Evolutionary conservation across 2,797 vertebrate species (phyloP).

Genomic region (Microctenopoma lineatum): DNA sequence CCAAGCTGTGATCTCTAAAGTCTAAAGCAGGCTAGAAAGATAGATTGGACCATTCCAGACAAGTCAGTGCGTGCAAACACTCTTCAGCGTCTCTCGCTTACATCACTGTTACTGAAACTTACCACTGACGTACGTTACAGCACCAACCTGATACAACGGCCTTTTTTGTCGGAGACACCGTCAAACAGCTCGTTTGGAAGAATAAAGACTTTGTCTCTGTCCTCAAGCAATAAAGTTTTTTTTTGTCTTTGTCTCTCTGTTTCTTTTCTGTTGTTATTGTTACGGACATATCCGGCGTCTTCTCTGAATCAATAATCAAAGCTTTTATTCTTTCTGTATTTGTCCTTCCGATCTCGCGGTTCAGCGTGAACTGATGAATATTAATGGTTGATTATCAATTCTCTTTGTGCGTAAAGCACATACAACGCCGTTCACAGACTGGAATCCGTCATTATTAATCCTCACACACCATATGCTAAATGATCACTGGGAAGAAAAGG

Average conservation of each 20-base stretch:
- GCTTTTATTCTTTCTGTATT: slow-evolving; percentile 53
- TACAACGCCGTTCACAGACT: slow-evolving; percentile 55
- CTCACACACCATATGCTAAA: slow-evolving; percentile 52
- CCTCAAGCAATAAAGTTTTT: slow-evolving; percentile 26
- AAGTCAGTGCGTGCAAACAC: slow-evolving; percentile 16
- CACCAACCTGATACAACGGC: slow-evolving; percentile 37
- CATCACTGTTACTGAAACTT: slow-evolving; percentile 17
- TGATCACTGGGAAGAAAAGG: slow-evolving; percentile 47
- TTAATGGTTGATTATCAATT: slow-evolving; percentile 80
- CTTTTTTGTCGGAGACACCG: slow-evolving; percentile 57
- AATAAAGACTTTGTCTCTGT: slow-evolving; percentile 55
- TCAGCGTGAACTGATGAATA: slow-evolving; percentile 75
- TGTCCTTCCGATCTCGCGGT: slow-evolving; percentile 60
- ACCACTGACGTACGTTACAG: slow-evolving; percentile 26
- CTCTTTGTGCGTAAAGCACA: slow-evolving; percentile 73
- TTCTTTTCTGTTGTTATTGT: not conserved
- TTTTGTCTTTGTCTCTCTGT: not conserved
- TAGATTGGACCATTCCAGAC: slow-evolving; percentile 31
- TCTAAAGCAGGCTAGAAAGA: slow-evolving; percentile 30
- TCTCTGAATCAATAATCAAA: slow-evolving; percentile 82
- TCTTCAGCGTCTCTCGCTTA: slow-evolving; percentile 22
- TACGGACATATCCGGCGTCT: slow-evolving; percentile 65
- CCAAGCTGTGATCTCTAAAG: slow-evolving; percentile 9
- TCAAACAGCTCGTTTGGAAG: slow-evolving; percentile 66
- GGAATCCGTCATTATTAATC: slow-evolving; percentile 69